These are phyloP conservation scores for Melinaea menophilus DNA, from an alignment of 2,888 invertebrate species.

Conservation along the genomic window DNA sequence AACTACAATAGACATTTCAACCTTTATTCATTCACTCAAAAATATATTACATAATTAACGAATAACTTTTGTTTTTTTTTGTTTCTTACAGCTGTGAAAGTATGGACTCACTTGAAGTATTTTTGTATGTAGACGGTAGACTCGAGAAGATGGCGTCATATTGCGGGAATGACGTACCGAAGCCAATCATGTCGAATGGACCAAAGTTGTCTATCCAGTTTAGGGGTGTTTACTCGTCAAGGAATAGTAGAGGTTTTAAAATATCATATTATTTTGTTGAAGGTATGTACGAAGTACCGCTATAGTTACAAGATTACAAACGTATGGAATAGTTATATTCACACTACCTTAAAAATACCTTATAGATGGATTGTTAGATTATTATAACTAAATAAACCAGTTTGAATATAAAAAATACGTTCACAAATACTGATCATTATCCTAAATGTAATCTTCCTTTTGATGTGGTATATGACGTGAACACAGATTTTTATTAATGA, in stretches of 20 bases:
- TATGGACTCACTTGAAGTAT: slow-evolving; percentile 87
- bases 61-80: slow-evolving; percentile 23
- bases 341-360: no score
- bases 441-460: no score
- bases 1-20: no score
- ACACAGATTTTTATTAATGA: no score
- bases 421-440: no score
- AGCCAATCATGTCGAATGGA: slow-evolving; percentile 95
- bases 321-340: no score
- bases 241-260: slow-evolving; percentile 90
- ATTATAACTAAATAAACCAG: no score
- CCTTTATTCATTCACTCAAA: no score
- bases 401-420: no score
- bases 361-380: no score
- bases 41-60: neutral
- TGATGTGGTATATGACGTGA: no score
- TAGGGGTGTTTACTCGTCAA: slow-evolving; percentile 85
- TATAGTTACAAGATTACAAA: no score
- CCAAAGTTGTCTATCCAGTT: slow-evolving; percentile 91
- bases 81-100: slow-evolving; percentile 84
- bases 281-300: slow-evolving; percentile 79
- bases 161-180: slow-evolving; percentile 89
- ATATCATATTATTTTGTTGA: slow-evolving; percentile 92
- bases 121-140: slow-evolving; percentile 88
- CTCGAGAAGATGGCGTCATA: slow-evolving; percentile 92